Base-by-base conservation (phyloP, 2,797 vertebrate species). In the Rousettus madagascariensis region DNA sequence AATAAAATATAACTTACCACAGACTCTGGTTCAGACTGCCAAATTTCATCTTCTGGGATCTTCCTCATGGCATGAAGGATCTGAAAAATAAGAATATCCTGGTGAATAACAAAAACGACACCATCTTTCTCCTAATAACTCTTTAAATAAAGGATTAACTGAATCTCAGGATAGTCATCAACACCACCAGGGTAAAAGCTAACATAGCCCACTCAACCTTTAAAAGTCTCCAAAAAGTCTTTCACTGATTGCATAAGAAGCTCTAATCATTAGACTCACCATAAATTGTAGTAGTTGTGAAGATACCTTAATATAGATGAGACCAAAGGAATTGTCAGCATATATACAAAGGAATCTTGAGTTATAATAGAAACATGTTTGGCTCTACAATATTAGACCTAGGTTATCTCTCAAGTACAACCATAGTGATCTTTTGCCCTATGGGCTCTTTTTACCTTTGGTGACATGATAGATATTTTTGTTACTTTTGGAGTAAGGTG, bases 11-110 rank as follows among this genome's bases (percentile, higher is more conserved):
- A 91, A 98, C 98, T 98, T 98, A 99, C 99, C 98, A 94, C 0
- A 71, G 98, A 99, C 86, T 99, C 98, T 33, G 99, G 99, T 97
- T 99, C 99, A 78, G 98, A 20, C 94, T 99, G 99, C 99, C 99
- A 99, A 96, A 99, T 99, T 98, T 99, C 99, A 98, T 97, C 98
- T 83, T 98, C 98, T 95, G 98, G 98, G 96, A 99, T 99, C 97
- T 98, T 99, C 46, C 98, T 99, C 99, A 99, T 98, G 3, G 98
- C 98, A 98, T 98, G 98, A 92, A 99, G 53, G 95, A 99, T 97
- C 99, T 99, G 98, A 97, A 98, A 98, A 90, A 87, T 97, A 92
- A 93, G 65, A 20, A 33, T 55, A 87, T 36, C 53, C 38, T 91
- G 78, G 13, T 80, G 92, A 97, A 68, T 28, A 90, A 33, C 36